A percentile compares a stretch with the other conserved stretches of the same genome.
These are phyloP conservation scores for Synergus laeviventris DNA, from an alignment of 2,888 invertebrate genomes.

Conservation along the genomic window DNA sequence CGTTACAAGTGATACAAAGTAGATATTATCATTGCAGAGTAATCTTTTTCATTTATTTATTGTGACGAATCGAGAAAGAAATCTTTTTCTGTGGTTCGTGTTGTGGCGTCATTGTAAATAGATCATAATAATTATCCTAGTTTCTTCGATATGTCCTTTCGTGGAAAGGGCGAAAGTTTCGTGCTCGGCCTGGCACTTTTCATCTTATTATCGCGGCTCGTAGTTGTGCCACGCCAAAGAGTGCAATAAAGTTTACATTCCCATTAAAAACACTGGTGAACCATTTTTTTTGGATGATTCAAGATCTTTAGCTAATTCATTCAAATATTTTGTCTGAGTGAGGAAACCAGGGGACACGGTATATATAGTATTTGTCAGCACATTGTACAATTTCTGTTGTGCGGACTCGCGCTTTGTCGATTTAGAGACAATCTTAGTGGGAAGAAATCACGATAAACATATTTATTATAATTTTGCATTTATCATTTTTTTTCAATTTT, in stretches of 20 bases:
- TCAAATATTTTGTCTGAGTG: neutral
- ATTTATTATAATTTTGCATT: constrained; percentile 42
- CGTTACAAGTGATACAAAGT: constrained; percentile 13
- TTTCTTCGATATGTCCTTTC: constrained; percentile 22
- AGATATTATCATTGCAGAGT: constrained; percentile 4
- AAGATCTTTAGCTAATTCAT: neutral
- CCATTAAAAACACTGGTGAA: neutral
- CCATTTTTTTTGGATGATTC: neutral
- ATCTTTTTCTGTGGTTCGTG: constrained; percentile 32
- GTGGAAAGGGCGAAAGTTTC: constrained; percentile 11
- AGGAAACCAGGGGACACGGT: constrained; percentile 2
- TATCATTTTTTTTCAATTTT: constrained; percentile 29
- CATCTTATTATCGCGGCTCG: constrained; percentile 29
- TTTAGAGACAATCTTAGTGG: constrained; percentile 19
- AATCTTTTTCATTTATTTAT: constrained; percentile 32
- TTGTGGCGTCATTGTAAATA: constrained; percentile 36
- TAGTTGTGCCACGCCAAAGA: constrained; percentile 40
- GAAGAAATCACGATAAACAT: constrained; percentile 34
- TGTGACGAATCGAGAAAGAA: neutral
- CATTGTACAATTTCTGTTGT: constrained; percentile 17
- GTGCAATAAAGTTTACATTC: constrained; percentile 37
- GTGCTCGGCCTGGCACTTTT: constrained; percentile 35
- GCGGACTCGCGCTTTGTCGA: constrained; percentile 30
- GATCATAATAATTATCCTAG: constrained; percentile 37
- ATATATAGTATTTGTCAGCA: constrained; percentile 27